These are phyloP conservation scores for Conger conger DNA, from an alignment of 2,113 vertebrate genomes.

Conservation along the genomic window DNA sequence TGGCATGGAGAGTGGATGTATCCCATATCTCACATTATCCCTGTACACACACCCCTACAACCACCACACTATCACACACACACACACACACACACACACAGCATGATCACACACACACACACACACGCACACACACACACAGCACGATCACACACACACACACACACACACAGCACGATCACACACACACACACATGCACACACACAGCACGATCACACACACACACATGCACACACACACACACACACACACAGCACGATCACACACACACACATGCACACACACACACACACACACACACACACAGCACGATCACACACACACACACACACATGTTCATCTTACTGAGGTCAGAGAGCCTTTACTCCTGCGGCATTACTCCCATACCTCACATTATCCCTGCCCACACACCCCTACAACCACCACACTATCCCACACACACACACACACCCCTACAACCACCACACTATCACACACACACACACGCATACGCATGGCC, in stretches of 20 bases:
- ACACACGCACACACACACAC: no score
- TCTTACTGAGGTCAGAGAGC: neutral
- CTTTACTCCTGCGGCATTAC: neutral
- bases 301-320: no score
- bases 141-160: no score
- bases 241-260: no score
- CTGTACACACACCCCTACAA: neutral
- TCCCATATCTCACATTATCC: neutral
- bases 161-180: no score
- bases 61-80: no score
- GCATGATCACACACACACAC: no score
- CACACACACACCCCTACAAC: no score
- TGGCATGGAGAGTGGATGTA: neutral
- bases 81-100: no score
- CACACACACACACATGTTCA: neutral
- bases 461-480: no score
- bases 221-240: neutral
- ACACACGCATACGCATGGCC: no score
- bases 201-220: neutral
- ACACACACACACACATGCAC: neutral
- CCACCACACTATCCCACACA: no score
- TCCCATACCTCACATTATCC: neutral
- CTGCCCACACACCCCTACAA: neutral
- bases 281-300: neutral
- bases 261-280: neutral